Evolutionary conservation across 2,888 invertebrate species (phyloP), one percentile per base, ranked within the genome.

Genomic region (Drosophila quinaria): DNA sequence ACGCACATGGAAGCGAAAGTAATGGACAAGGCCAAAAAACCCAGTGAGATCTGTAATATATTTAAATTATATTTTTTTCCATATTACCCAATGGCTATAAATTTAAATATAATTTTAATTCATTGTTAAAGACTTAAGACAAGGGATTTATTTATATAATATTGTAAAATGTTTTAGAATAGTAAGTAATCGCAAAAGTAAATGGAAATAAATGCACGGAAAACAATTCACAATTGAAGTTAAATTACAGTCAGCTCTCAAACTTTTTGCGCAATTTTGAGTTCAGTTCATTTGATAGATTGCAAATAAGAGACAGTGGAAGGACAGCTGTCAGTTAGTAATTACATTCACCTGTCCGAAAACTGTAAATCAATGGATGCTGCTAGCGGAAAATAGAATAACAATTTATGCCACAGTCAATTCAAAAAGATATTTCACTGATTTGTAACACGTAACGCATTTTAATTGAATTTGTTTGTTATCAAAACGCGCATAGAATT

Each of bases 391-490:
- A 42, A n/a, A 17, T 15, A 25, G 42, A 37, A 60, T 39, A 37
- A 58, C 74, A 64, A 62, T 80, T 60, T 60, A 58, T 77, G 65
- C 47, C 41, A 51, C 80, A 80, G 80, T 70, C 76, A 75, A 60
- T 75, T 59, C 61, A 42, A 47, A 61, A 56, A 65, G 13, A 84
- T 73, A 50, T 61, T 68, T 65, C 71, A 86, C 74, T 88, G 87
- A 90, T 89, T 87, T 80, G 68, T 65, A 67, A 70, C 81, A 89
- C 71, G 84, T 68, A 74, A 49, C 37, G 81, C 81, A 84, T 78
- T 87, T 89, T 87, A 83, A 89, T 87, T 87, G 85, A 83, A 81
- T 80, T 90, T 74, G 42, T 63, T 15, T 55, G 74, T 67, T 83
- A 80, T 86, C 70, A 65, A 54, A 55, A 68, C 66, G 73, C 70